phyloP scores from a whole-genome alignment of 1,140 invertebrate genomes.

The Cyclina sinensis region DNA sequence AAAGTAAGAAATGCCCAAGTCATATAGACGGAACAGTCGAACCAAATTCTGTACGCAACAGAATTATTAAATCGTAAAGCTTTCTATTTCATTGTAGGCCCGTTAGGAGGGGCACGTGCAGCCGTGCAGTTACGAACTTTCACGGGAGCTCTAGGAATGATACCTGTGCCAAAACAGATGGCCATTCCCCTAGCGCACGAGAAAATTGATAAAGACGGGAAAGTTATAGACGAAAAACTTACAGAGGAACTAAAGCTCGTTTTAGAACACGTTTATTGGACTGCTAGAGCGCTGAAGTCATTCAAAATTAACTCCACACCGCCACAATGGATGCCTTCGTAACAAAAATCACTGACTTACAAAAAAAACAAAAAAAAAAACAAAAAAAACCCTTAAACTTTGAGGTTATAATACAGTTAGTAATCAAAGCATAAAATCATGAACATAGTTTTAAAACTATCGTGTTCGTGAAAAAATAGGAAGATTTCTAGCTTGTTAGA shows the following conservation, averaged over 20 bases:
- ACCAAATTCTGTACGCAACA: no score
- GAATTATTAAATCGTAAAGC: no score
- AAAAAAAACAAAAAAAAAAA: no score
- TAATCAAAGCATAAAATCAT: no score
- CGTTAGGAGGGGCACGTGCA: background rate
- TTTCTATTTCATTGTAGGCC: no score
- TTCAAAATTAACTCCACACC: background rate
- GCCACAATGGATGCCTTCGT: background rate
- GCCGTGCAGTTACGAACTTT: background rate
- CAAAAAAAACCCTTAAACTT: no score
- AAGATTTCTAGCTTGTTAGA: no score
- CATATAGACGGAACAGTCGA: no score
- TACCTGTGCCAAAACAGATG: conserved; percentile 14
- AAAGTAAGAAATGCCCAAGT: no score
- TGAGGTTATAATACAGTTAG: no score
- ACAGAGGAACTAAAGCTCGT: background rate
- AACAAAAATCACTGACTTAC: background rate
- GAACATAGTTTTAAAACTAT: no score
- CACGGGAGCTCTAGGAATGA: conserved; percentile 18
- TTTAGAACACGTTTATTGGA: conserved; percentile 19
- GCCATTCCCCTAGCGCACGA: background rate
- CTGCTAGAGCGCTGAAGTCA: background rate
- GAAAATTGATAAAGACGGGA: background rate
- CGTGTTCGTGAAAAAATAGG: no score
- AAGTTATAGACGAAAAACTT: background rate